Conservation (phyloP, 1,140 invertebrate genomes). For the Drosophila repletoides region DNA sequence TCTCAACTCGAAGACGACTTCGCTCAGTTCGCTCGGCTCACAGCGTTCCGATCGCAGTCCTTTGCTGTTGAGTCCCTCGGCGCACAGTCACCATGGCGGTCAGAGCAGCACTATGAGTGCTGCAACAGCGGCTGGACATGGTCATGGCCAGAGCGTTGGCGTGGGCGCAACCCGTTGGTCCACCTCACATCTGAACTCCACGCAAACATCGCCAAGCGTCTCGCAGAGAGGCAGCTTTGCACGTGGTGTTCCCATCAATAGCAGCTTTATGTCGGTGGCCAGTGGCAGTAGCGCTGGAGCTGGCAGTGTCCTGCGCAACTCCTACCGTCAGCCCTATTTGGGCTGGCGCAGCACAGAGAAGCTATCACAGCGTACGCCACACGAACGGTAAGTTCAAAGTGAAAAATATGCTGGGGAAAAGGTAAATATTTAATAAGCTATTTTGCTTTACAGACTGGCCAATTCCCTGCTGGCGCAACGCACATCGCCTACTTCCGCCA, state of each 20-base stretch:
- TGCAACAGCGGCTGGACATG: background rate
- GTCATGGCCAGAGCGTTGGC: slow-evolving; percentile 24
- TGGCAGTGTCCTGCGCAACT: slow-evolving; percentile 76
- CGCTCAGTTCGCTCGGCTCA: slow-evolving; percentile 86
- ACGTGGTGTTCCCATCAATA: slow-evolving; percentile 76
- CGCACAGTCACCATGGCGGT: slow-evolving; percentile 81
- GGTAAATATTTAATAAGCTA: background rate
- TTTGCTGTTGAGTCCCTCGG: slow-evolving; percentile 77
- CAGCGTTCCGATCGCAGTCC: slow-evolving; percentile 81
- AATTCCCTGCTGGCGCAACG: slow-evolving; percentile 84
- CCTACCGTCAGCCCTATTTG: slow-evolving; percentile 90
- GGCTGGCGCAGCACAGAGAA: slow-evolving; percentile 95
- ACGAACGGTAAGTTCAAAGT: slow-evolving; percentile 86
- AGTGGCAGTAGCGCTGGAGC: slow-evolving; percentile 53
- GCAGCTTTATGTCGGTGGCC: slow-evolving; percentile 80
- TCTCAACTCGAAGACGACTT: slow-evolving; percentile 90
- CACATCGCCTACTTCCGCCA: slow-evolving; percentile 56
- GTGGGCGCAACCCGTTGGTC: slow-evolving; percentile 89
- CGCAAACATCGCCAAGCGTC: slow-evolving; percentile 85
- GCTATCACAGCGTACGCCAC: slow-evolving; percentile 88
- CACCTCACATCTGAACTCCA: slow-evolving; percentile 91
- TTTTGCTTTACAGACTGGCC: slow-evolving; percentile 84
- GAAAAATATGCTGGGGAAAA: background rate
- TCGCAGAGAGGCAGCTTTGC: slow-evolving; percentile 81
- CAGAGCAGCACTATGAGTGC: slow-evolving; percentile 45